A percentile compares a stretch with the other conserved stretches of the same genome.
Evolutionary conservation across 2,113 vertebrate genomes (phyloP).

Genomic region (Entelurus aequoreus): DNA sequence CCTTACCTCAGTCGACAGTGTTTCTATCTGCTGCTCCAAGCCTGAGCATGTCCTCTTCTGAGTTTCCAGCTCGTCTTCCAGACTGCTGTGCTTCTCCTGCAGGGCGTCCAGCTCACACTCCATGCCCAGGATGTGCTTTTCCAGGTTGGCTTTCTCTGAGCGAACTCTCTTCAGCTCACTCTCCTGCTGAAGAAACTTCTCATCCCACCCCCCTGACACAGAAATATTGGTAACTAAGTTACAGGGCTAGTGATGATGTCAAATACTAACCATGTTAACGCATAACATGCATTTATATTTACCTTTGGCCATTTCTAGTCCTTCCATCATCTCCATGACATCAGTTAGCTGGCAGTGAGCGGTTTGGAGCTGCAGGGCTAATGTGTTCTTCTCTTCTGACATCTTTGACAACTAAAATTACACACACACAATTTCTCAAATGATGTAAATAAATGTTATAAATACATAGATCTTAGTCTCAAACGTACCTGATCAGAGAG

Average conservation of each 20-base stretch:
- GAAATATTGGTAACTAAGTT: not conserved
- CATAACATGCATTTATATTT: not conserved
- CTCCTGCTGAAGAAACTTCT: constrained; percentile 72
- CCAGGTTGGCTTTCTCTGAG: constrained; percentile 70
- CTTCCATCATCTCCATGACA: constrained; percentile 55
- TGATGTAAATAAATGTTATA: not conserved
- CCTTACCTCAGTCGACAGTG: constrained; percentile 62
- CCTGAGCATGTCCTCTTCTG: constrained; percentile 57
- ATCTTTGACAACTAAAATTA: constrained; percentile 40
- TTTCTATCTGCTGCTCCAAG: constrained; percentile 74
- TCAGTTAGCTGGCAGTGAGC: constrained; percentile 49
- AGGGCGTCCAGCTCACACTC: constrained; percentile 70
- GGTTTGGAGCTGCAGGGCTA: constrained; percentile 62
- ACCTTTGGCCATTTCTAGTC: constrained; percentile 63
- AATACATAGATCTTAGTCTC: not conserved
- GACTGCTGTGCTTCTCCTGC: constrained; percentile 64
- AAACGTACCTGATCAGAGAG: constrained; percentile 40
- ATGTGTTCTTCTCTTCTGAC: constrained; percentile 58
- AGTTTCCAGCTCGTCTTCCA: constrained; percentile 69
- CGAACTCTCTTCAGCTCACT: constrained; percentile 66
- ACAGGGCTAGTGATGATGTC: not conserved
- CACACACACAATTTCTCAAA: constrained; percentile 3
- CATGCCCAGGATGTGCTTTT: constrained; percentile 65
- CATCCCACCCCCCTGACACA: constrained; percentile 59
- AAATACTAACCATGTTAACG: not conserved